Evolutionary conservation across 2,888 invertebrate species (phyloP), one percentile per base, ranked within the genome.

Genomic region (Abscondita cerata): DNA sequence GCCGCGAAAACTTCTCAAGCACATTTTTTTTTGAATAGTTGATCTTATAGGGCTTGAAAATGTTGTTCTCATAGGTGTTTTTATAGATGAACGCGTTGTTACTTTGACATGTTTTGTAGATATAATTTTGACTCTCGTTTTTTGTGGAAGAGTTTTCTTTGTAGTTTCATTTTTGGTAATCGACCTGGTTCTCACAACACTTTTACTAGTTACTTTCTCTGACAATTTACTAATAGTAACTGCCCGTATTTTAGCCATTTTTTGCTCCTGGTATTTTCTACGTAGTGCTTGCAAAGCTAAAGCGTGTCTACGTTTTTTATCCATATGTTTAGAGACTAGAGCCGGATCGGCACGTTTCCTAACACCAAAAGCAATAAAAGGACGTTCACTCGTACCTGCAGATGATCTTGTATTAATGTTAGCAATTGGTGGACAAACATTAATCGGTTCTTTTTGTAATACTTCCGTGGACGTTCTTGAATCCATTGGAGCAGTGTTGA

Each of bases 221-320:
- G 79, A 79, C 52, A 81, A 67, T 70, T 81, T 81, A 52, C 79
- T 80, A n/a, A 81, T 80, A 5, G 81, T 80, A 18, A 81, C 73
- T 5, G 81, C 81, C 31, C 81, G 74, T 40, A 83, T 81, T 69
- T 86, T 86, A 1, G 85, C 85, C 72, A 86, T 79, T 68, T 85
- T 82, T 71, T 87, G 87, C 65, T 85, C 85, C 69, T 86, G 86
- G 71, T 86, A 86, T 72, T 86, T 86, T 68, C 84, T 83, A 58
- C 85, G 82, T 16, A 87, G 73, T 11, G 84, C 85, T 73, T 84
- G 86, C 18, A 86, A 80, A 4, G 85, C 83, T 6, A 81, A 68
- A 9, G 81, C 80, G 68, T 81, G 81, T 50, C 80, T 68, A 50
- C 81, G 68, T 67, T 81, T 81, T 61, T 75, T 77, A 63, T 81